Percentiles rank a stretch among this genome's conserved stretches.
Conservation (phyloP, 2,888 invertebrate genomes). For the Drosophila suboccidentalis region DNA sequence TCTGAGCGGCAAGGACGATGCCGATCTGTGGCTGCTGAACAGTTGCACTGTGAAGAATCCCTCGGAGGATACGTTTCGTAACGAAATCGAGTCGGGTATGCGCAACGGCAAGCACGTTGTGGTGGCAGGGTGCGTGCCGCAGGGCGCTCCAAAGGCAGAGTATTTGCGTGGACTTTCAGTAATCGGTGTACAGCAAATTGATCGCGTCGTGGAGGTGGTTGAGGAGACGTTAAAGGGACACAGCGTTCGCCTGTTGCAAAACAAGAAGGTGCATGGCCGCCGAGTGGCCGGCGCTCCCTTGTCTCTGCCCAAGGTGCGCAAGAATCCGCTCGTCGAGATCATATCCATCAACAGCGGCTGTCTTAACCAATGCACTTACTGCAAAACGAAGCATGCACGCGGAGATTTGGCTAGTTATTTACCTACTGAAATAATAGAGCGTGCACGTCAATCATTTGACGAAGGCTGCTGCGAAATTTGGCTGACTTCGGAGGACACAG, state of each 20-base stretch:
- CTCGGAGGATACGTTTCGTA: slow-evolving; percentile 96
- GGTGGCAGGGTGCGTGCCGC: slow-evolving; percentile 99
- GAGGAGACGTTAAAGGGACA: slow-evolving; percentile 98
- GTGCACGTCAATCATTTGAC: slow-evolving; percentile 93
- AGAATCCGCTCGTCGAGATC: slow-evolving; percentile 98
- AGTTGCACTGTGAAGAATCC: slow-evolving; percentile 99
- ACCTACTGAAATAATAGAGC: slow-evolving; percentile 94
- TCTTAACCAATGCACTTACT: slow-evolving; percentile 99
- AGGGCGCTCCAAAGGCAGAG: slow-evolving; percentile 92
- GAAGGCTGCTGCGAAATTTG: slow-evolving; percentile 99
- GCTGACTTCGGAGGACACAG: slow-evolving; percentile 99
- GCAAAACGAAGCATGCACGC: slow-evolving; percentile 98
- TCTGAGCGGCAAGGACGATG: slow-evolving; percentile 92
- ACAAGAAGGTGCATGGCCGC: slow-evolving; percentile 92
- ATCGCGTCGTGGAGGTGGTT: slow-evolving; percentile 98
- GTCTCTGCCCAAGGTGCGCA: slow-evolving; percentile 96
- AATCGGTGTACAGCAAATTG: slow-evolving; percentile 99
- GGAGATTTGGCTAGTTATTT: slow-evolving; percentile 98
- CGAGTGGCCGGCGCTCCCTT: slow-evolving; percentile 95
- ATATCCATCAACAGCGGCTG: slow-evolving; percentile 98
- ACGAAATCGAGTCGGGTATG: slow-evolving; percentile 92
- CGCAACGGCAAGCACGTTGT: slow-evolving; percentile 93
- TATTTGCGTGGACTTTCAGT: slow-evolving; percentile 91
- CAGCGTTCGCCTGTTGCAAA: slow-evolving; percentile 91
- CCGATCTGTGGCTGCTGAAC: slow-evolving; percentile 98